These are phyloP conservation scores for Oryzias woworae DNA, from an alignment of 2,113 vertebrate species.

Conservation along the genomic window DNA sequence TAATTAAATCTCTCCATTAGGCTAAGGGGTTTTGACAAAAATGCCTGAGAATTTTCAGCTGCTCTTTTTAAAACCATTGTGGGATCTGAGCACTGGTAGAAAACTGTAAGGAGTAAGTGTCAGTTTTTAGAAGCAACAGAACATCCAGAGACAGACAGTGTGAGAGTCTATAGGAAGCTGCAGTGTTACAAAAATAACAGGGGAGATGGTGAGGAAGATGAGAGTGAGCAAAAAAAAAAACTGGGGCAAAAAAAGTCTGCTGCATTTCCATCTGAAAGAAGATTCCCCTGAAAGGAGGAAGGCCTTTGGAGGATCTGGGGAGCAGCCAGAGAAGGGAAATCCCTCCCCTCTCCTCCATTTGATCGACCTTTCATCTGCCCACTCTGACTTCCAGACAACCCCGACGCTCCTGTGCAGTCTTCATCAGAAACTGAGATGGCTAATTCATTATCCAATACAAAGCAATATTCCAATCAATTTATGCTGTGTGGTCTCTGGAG, in stretches of 20 bases:
- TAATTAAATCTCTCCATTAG: no score
- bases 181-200: conserved; percentile 26
- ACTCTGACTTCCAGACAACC: conserved; percentile 43
- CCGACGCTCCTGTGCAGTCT: conserved; percentile 2
- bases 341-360: conserved; percentile 11
- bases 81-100: background rate
- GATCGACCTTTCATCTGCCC: conserved; percentile 25
- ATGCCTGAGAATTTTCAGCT: background rate
- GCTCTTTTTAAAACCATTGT: background rate
- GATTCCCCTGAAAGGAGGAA: conserved; percentile 18
- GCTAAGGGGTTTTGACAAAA: background rate
- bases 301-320: conserved; percentile 3
- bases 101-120: background rate
- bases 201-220: conserved; percentile 11
- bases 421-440: conserved; percentile 35
- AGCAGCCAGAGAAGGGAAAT: conserved; percentile 4
- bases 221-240: conserved; percentile 30
- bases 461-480: conserved; percentile 18
- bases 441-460: conserved; percentile 33
- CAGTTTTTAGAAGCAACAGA: conserved; percentile 14
- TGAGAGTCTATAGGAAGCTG: conserved; percentile 17
- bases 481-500: background rate
- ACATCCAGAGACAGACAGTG: conserved; percentile 15
- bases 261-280: conserved; percentile 69
- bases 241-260: conserved; percentile 51